A percentile compares a stretch with the other conserved stretches of the same genome.
phyloP scores from a whole-genome alignment of 2,888 invertebrate species.

The Trichopria drosophilae region DNA sequence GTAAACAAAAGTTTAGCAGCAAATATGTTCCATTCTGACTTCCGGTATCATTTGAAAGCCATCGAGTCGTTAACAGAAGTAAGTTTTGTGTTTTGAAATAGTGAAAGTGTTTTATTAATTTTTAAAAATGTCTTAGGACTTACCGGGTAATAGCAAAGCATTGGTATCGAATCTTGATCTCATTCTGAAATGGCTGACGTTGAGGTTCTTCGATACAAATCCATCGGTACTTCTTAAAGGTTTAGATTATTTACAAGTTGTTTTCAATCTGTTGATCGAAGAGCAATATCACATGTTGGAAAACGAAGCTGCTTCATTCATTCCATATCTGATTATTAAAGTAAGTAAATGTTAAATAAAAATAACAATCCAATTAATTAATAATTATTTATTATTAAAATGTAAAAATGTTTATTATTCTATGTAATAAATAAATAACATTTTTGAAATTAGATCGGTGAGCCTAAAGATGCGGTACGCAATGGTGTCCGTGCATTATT shows the following conservation, averaged over 20 bases:
- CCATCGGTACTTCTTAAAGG: constrained; percentile 94
- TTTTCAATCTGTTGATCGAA: constrained; percentile 80
- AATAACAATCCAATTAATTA: constrained; percentile 3
- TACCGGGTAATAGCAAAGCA: constrained; percentile 76
- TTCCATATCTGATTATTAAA: constrained; percentile 93
- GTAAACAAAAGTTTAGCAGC: constrained; percentile 84
- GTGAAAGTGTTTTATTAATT: constrained; percentile 6
- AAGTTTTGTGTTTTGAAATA: constrained; percentile 53
- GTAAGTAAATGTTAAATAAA: constrained; percentile 58
- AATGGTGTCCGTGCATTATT: constrained; percentile 85
- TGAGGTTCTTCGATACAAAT: constrained; percentile 98
- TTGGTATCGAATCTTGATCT: constrained; percentile 90
- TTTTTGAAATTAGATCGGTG: constrained; percentile 71
- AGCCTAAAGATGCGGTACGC: constrained; percentile 93
- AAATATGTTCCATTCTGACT: constrained; percentile 95
- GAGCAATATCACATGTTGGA: constrained; percentile 85
- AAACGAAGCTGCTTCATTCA: constrained; percentile 88
- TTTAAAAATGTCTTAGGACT: constrained; percentile 61
- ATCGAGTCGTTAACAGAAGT: constrained; percentile 84
- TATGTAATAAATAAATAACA: too few relatives aligned
- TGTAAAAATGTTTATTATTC: neutral
- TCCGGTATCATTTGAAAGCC: constrained; percentile 90
- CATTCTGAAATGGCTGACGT: constrained; percentile 93
- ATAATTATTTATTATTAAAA: neutral
- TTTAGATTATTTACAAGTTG: constrained; percentile 84